Evolutionary conservation across 2,797 vertebrate species (phyloP).

Genomic region (Strix occidentalis): DNA sequence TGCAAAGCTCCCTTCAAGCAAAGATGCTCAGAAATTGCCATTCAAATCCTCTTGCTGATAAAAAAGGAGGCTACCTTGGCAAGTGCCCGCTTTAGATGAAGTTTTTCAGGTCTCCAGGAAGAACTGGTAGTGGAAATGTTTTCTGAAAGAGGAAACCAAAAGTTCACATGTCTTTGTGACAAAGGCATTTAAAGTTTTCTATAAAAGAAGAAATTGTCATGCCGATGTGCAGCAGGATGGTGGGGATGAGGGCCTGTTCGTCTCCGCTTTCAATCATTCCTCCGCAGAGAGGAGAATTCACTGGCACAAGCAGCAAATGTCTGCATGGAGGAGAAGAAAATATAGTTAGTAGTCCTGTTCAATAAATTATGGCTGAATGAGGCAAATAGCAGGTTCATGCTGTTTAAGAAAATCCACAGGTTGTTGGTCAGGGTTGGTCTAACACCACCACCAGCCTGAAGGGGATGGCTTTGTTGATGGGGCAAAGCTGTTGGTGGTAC

Average conservation of each 20-base stretch:
- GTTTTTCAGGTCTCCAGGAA: neutral
- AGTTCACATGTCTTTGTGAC: rapidly evolving
- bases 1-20: neutral
- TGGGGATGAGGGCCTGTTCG: neutral
- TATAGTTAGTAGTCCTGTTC: neutral
- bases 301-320: rapidly evolving
- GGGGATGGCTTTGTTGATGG: neutral
- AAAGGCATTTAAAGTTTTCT: neutral
- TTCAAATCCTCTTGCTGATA: neutral
- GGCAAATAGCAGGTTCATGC: neutral
- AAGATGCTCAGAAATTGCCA: neutral
- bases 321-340: neutral
- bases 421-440: neutral
- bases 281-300: neutral
- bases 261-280: neutral
- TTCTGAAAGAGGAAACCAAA: neutral
- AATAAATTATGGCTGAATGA: neutral
- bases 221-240: neutral
- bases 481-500: neutral
- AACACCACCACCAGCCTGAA: neutral
- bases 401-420: neutral
- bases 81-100: neutral
- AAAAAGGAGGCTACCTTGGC: neutral
- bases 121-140: rapidly evolving
- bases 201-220: neutral